Evolutionary conservation across 2,113 vertebrate genomes (phyloP).

Genomic region (Coreoperca whiteheadi): DNA sequence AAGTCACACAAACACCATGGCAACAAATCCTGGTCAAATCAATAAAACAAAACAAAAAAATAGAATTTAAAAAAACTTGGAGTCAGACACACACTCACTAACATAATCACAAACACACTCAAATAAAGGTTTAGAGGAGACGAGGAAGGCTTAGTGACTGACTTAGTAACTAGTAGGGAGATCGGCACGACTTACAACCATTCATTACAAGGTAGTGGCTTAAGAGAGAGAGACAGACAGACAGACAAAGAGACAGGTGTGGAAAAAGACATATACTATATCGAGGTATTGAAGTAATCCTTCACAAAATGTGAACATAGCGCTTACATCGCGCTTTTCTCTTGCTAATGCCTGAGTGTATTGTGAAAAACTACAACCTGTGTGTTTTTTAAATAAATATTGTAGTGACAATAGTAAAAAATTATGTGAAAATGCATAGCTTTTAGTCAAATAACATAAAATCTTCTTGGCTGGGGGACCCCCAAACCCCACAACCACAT

Average conservation of each 20-base stretch:
- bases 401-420: no score
- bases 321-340: no score
- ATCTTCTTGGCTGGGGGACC: no score
- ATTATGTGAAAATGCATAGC: no score
- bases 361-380: no score
- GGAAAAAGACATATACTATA: neutral
- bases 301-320: no score
- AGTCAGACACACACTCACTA: neutral
- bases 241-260: neutral
- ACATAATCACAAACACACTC: neutral
- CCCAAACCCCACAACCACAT: no score
- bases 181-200: constrained; percentile 30
- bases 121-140: constrained; percentile 22
- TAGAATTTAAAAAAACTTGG: neutral
- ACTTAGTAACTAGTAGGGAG: constrained; percentile 21
- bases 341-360: no score
- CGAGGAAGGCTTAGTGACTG: constrained; percentile 13
- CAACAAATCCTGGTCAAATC: neutral
- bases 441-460: no score
- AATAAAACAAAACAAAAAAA: neutral
- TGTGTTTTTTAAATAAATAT: no score
- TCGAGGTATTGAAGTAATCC: no score
- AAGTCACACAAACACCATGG: neutral
- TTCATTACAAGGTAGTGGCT: constrained; percentile 15
- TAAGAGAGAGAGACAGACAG: neutral